Conservation (phyloP, 2,888 invertebrate genomes). For the Plagodis dolabraria region DNA sequence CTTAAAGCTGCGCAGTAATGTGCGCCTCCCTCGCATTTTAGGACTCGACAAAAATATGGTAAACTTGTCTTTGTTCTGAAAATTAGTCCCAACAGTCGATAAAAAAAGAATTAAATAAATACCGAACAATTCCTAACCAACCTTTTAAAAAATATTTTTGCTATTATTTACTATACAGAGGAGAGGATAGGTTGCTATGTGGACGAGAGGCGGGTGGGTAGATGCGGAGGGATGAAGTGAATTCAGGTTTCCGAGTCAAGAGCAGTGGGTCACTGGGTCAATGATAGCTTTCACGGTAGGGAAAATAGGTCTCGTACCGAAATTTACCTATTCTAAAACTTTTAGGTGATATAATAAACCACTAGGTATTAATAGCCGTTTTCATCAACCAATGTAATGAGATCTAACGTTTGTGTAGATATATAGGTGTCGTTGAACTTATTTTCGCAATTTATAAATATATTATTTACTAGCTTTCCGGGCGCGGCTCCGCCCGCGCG, state of each 20-base stretch:
- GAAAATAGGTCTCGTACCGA: slow-evolving; percentile 16
- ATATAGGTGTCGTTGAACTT: too few relatives aligned
- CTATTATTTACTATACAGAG: too few relatives aligned
- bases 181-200: slow-evolving; percentile 9
- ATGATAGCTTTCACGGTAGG: slow-evolving; percentile 41
- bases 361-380: not conserved
- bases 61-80: not conserved
- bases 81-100: not conserved
- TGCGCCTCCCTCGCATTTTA: slow-evolving; percentile 14
- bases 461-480: too few relatives aligned
- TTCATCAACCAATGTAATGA: too few relatives aligned
- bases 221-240: slow-evolving; percentile 43
- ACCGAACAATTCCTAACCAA: too few relatives aligned
- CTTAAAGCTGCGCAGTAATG: slow-evolving; percentile 13
- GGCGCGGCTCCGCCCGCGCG: too few relatives aligned
- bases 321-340: slow-evolving; percentile 16
- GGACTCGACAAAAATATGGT: slow-evolving; percentile 3
- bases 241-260: slow-evolving; percentile 72
- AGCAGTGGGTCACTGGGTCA: slow-evolving; percentile 82
- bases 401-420: too few relatives aligned
- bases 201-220: slow-evolving; percentile 22
- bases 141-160: too few relatives aligned
- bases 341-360: not conserved
- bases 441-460: too few relatives aligned
- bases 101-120: not conserved